These are phyloP conservation scores for Cheirogaleus medius DNA, from an alignment of 2,113 vertebrate species.

Conservation along the genomic window DNA sequence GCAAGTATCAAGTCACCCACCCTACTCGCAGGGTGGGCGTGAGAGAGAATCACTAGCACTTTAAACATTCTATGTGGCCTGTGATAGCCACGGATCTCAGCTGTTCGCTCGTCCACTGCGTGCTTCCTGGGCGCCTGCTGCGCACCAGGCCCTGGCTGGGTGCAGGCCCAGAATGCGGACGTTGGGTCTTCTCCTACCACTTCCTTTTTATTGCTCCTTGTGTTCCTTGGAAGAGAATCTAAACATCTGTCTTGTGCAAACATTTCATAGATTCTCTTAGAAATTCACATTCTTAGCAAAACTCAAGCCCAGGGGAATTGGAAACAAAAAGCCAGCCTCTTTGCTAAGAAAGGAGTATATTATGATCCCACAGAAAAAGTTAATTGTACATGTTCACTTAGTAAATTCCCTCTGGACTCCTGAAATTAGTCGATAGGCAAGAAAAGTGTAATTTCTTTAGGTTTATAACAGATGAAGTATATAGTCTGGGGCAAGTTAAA, in stretches of 20 bases:
- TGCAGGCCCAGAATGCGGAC: background rate
- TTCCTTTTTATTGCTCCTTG: background rate
- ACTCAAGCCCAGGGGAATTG: background rate
- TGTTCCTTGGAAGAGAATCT: background rate
- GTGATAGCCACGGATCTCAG: background rate
- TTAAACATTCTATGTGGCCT: background rate
- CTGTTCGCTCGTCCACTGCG: background rate
- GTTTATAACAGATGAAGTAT: background rate
- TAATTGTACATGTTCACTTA: background rate
- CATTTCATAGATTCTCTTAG: background rate
- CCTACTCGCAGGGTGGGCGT: no score
- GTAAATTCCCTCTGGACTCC: background rate
- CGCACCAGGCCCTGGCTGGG: fast-evolving
- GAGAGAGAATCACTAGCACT: background rate
- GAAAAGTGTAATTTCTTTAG: background rate
- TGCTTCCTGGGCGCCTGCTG: background rate
- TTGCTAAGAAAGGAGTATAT: background rate
- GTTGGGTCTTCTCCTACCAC: background rate
- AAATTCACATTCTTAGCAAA: background rate
- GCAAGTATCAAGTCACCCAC: fast-evolving
- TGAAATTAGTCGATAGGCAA: background rate
- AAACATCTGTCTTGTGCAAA: background rate
- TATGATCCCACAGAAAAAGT: background rate
- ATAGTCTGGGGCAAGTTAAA: background rate
- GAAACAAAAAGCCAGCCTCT: background rate